These are phyloP conservation scores for Hydra vulgaris DNA, from an alignment of 30 jellyfish, hydroid and myxozoan genomes.

Conservation along the genomic window DNA sequence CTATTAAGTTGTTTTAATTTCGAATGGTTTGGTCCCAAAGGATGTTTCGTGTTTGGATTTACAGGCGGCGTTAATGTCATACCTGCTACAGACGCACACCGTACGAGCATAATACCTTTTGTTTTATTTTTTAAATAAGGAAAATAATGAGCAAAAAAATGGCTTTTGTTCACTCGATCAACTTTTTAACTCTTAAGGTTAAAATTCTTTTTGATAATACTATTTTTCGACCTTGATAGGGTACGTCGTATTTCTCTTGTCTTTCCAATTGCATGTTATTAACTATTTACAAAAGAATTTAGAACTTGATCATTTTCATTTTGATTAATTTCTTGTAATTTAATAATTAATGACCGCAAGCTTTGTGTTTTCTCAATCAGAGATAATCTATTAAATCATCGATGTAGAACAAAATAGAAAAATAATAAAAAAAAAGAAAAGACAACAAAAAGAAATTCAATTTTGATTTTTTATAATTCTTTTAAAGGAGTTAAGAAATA, in stretches of 20 bases:
- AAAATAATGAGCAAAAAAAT: too few relatives aligned
- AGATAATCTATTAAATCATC: neutral
- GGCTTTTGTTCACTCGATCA: neutral
- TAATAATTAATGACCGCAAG: neutral
- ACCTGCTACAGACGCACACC: neutral
- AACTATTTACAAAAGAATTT: neutral
- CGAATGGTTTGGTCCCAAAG: neutral
- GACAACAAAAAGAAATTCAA: neutral
- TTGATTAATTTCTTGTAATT: neutral
- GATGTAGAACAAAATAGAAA: neutral
- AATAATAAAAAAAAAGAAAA: neutral
- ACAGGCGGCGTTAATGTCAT: neutral
- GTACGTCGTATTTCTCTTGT: neutral
- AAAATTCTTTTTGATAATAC: neutral
- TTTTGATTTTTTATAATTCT: neutral
- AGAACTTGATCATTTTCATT: too few relatives aligned
- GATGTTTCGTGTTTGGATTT: neutral
- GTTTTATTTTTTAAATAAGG: neutral
- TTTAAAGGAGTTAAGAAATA: too few relatives aligned
- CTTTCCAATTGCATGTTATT: neutral
- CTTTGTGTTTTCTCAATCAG: neutral
- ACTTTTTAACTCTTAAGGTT: neutral
- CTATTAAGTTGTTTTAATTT: neutral
- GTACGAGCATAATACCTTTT: neutral
- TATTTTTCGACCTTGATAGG: neutral